phyloP scores from a whole-genome alignment of 2,888 invertebrate genomes.

The Agonum fuliginosum region DNA sequence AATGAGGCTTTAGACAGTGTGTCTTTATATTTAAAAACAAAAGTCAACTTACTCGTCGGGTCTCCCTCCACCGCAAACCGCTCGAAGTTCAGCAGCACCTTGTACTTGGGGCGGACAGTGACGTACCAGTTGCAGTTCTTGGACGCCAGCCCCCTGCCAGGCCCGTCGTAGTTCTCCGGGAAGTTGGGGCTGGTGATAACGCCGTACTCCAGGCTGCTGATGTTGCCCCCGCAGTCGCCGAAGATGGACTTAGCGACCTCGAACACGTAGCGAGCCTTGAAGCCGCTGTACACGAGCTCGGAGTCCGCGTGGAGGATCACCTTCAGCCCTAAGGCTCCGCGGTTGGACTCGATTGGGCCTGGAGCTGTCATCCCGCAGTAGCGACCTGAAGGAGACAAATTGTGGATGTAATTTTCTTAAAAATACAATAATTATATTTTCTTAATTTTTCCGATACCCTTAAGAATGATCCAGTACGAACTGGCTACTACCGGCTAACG shows the following conservation, averaged over 20 bases:
- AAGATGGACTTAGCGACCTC: slow-evolving; percentile 90
- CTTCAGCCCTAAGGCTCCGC: slow-evolving; percentile 90
- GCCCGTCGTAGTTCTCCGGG: slow-evolving; percentile 92
- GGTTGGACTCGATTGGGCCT: slow-evolving; percentile 95
- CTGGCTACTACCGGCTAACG: too few relatives aligned
- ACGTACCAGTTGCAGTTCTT: slow-evolving; percentile 98
- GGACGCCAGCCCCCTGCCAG: slow-evolving; percentile 85
- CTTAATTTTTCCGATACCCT: too few relatives aligned
- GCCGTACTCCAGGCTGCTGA: slow-evolving; percentile 88
- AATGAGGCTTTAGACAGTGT: too few relatives aligned
- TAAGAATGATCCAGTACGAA: too few relatives aligned
- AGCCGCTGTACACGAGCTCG: slow-evolving; percentile 93
- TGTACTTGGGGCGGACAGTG: slow-evolving; percentile 88
- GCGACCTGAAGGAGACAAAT: slow-evolving; percentile 32
- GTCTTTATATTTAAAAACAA: too few relatives aligned
- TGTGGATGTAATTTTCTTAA: too few relatives aligned
- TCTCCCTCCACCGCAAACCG: slow-evolving; percentile 96
- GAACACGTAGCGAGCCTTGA: slow-evolving; percentile 96
- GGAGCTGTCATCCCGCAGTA: slow-evolving; percentile 90
- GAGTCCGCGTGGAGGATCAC: slow-evolving; percentile 92
- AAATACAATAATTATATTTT: background rate
- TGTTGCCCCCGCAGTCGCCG: slow-evolving; percentile 95
- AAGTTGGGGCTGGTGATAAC: slow-evolving; percentile 92
- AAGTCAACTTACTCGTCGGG: slow-evolving; percentile 85
- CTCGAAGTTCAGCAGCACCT: slow-evolving; percentile 93